Evolutionary conservation across 2,797 vertebrate species (phyloP).

Genomic region (Notoglanidium macrostoma): DNA sequence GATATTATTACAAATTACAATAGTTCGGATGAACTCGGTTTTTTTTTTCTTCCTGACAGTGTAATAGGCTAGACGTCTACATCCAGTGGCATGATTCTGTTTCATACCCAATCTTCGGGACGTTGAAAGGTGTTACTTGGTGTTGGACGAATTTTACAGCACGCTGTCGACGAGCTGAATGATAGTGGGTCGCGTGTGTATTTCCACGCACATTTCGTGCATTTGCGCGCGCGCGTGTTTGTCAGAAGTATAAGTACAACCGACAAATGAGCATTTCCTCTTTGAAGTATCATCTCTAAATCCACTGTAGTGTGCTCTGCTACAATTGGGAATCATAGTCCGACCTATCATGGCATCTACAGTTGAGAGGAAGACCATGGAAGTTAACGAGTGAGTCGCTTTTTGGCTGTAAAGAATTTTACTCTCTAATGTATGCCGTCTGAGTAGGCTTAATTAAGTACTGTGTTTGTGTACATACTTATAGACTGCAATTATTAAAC

Average conservation of each 20-base stretch:
- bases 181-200: neutral
- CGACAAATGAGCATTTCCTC: neutral
- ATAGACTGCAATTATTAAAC: neutral
- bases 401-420: neutral
- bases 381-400: slow-evolving; percentile 90
- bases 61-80: neutral
- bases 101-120: neutral
- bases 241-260: neutral
- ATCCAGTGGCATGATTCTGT: neutral
- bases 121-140: neutral
- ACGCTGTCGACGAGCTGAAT: neutral
- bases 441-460: neutral
- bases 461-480: neutral
- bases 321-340: neutral
- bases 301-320: neutral
- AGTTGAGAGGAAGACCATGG: slow-evolving; percentile 95
- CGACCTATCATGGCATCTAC: slow-evolving; percentile 84
- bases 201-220: neutral
- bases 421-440: neutral
- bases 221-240: neutral
- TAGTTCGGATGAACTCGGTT: neutral
- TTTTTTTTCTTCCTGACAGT: neutral
- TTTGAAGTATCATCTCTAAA: slow-evolving; percentile 6
- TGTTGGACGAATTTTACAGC: slow-evolving; percentile 1
- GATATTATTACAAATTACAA: too few species aligned